Evolutionary conservation across 1,140 invertebrate species (phyloP), one percentile per base, ranked within the genome.

Genomic region (Aphelenchoides avenae): DNA sequence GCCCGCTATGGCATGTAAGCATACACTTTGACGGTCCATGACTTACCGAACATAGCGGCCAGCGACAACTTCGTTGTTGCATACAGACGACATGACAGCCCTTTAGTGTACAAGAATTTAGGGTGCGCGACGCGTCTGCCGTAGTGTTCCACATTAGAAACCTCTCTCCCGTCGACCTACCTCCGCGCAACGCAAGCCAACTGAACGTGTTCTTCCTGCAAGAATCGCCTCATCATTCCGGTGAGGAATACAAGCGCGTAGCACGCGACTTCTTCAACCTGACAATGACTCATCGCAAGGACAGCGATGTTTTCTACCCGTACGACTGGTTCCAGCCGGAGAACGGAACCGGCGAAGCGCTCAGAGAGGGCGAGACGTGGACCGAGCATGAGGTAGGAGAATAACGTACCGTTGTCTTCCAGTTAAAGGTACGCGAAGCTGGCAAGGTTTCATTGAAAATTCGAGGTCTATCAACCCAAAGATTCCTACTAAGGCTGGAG

Each of bases 281-380:
- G 15, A 44, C 49, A 30, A 58, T 58, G 51, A 57, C 56, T 15
- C 57, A 58, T 31, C 15, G n/a, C 26, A 42, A 36, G 33, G 30
- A 54, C 27, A 37, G 27, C n/a, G 33, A 53, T 24, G 29, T 58
- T 11, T 27, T 57, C 29, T 37, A 37, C 3, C 56, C 56, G 5
- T 58, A 58, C 44, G 52, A 42, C 27, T 15, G 15, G 7, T 55
- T 58, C 7, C 34, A 30, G n/a, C n/a, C n/a, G 5, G 44, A 22
- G 26, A 54, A 55, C 43, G 37, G 30, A n/a, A 24, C 0, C 20
- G 18, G 30, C 0, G 26, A n/a, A 5, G 39, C 42, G 7, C 22
- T 42, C 5, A 5, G 9, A 47, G 26, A 55, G 7, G n/a, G n/a
- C n/a, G 31, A 58, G 33, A 58, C 57, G 15, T 58, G 56, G 56